Conservation (phyloP, 2,888 invertebrate genomes). For the Dermolepida albohirtum region DNA sequence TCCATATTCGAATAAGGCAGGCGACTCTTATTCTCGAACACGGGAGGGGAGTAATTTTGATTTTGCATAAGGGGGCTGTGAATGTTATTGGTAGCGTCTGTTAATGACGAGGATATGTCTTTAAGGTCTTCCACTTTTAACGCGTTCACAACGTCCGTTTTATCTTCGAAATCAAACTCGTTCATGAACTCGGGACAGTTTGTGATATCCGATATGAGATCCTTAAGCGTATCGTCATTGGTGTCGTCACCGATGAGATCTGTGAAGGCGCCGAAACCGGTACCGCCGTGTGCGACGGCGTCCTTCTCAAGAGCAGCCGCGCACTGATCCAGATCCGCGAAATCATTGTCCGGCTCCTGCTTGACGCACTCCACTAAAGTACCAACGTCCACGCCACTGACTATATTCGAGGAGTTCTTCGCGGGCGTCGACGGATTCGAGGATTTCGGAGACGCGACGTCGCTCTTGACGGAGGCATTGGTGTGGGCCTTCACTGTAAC, state of each 20-base stretch:
- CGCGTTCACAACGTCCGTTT: constrained; percentile 56
- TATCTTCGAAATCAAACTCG: constrained; percentile 81
- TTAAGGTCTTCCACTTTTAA: constrained; percentile 62
- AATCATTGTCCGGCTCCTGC: constrained; percentile 81
- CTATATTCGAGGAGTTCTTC: constrained; percentile 49
- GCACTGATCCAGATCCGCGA: constrained; percentile 86
- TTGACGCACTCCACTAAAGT: constrained; percentile 80
- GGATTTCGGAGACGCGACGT: constrained; percentile 65
- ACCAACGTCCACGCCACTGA: constrained; percentile 54
- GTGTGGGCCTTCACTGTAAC: constrained; percentile 88
- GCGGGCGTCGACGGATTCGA: constrained; percentile 61
- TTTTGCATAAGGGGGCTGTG: constrained; percentile 59
- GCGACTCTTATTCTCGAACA: constrained; percentile 57
- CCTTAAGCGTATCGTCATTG: constrained; percentile 85
- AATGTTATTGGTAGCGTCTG: constrained; percentile 50
- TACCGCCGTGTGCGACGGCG: constrained; percentile 76
- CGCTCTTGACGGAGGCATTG: constrained; percentile 75
- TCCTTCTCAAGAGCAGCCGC: constrained; percentile 89
- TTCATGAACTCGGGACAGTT: constrained; percentile 87
- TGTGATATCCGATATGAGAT: constrained; percentile 88
- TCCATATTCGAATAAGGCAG: constrained; percentile 56
- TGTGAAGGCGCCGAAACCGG: constrained; percentile 81
- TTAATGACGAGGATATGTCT: constrained; percentile 51
- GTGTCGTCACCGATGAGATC: constrained; percentile 88
- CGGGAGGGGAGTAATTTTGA: constrained; percentile 60